phyloP scores from a whole-genome alignment of 2,888 invertebrate genomes.

The Brachyptera risi region DNA sequence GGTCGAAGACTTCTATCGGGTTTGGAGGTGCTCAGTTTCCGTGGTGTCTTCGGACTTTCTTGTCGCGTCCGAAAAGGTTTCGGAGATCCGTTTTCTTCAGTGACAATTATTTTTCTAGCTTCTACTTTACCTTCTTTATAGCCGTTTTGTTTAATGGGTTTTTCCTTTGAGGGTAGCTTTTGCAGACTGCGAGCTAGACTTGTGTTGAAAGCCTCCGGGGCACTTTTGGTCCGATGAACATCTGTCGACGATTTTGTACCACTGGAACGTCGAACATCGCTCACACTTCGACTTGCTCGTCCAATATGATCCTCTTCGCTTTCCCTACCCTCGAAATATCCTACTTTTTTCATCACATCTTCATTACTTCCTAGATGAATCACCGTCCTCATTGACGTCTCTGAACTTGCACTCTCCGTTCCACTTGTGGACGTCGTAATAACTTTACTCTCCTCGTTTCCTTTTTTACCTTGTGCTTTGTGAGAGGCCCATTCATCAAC shows the following conservation, averaged over 20 bases:
- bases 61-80: constrained; percentile 6
- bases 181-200: too few species aligned
- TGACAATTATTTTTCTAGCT: too few species aligned
- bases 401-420: constrained; percentile 69
- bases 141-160: too few species aligned
- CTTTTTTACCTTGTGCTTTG: constrained; percentile 31
- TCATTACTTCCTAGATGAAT: constrained; percentile 56
- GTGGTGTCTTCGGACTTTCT: constrained; percentile 3
- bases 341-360: constrained; percentile 67
- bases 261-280: constrained; percentile 23
- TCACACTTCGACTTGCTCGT: constrained; percentile 25
- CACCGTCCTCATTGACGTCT: constrained; percentile 65
- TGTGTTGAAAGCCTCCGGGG: constrained; percentile 27
- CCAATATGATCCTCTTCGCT: too few species aligned
- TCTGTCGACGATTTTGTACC: constrained; percentile 2
- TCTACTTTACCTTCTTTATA: too few species aligned
- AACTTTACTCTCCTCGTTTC: too few species aligned
- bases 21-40: not conserved
- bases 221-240: constrained; percentile 28
- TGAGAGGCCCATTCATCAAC: constrained; percentile 48
- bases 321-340: constrained; percentile 64
- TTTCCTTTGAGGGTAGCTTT: too few species aligned
- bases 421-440: too few species aligned
- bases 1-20: constrained; percentile 37
- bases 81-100: not conserved